A percentile compares a stretch with the other conserved stretches of the same genome.
phyloP scores from a whole-genome alignment of 1,140 invertebrate genomes.

The Sitobion miscanthi region DNA sequence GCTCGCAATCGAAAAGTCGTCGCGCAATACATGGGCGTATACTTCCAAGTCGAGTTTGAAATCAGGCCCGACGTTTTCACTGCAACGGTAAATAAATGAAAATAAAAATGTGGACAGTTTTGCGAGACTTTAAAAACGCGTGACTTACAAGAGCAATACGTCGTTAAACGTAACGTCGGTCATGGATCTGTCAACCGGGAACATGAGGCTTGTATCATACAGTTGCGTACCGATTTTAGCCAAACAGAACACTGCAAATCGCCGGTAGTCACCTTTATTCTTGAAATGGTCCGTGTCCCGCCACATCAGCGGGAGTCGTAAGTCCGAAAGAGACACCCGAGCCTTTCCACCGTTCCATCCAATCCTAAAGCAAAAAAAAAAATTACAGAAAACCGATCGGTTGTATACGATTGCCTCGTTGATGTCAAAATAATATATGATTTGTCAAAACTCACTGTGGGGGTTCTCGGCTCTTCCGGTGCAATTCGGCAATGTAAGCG shows the following conservation, averaged over 20 bases:
- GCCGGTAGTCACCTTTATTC: constrained; percentile 74
- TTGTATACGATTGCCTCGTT: background rate
- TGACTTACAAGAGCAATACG: constrained; percentile 73
- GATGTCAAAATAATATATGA: background rate
- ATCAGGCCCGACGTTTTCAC: constrained; percentile 70
- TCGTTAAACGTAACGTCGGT: constrained; percentile 78
- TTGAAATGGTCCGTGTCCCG: constrained; percentile 77
- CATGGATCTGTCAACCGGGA: constrained; percentile 72
- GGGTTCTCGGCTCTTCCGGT: constrained; percentile 63
- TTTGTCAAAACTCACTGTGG: constrained; percentile 16
- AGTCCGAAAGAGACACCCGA: constrained; percentile 68
- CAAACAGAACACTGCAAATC: constrained; percentile 77
- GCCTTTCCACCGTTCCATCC: constrained; percentile 61
- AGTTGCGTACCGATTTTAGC: constrained; percentile 74
- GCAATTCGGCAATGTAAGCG: constrained; percentile 73
- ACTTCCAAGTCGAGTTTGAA: constrained; percentile 74
- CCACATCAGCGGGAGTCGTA: constrained; percentile 77
- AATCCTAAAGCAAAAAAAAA: constrained; percentile 42
- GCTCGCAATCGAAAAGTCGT: constrained; percentile 74
- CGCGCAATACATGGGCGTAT: constrained; percentile 73
- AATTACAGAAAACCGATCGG: background rate
- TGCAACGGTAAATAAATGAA: constrained; percentile 64
- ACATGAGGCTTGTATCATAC: constrained; percentile 73
- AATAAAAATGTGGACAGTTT: background rate
- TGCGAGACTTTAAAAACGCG: background rate